Evolutionary conservation across 1,140 invertebrate genomes (phyloP).

Genomic region (Limonius californicus): DNA sequence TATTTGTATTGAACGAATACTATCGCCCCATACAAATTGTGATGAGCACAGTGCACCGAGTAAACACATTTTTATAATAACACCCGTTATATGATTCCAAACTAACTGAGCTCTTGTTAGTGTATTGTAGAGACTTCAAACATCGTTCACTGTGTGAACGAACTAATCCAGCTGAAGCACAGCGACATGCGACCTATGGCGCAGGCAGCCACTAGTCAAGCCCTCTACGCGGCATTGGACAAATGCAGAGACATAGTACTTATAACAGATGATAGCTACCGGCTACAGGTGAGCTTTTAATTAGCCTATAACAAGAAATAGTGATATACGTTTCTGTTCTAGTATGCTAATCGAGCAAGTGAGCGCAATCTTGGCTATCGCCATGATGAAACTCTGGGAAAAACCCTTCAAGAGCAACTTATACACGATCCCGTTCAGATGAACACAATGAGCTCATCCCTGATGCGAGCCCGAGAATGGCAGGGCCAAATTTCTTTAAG

Average conservation of each 20-base stretch:
- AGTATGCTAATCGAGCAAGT: conserved; percentile 79
- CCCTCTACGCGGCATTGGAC: conserved; percentile 81
- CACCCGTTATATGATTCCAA: too few relatives aligned
- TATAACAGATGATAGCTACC: conserved; percentile 78
- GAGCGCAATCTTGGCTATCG: conserved; percentile 73
- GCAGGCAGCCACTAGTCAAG: conserved; percentile 66
- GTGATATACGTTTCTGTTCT: conserved; percentile 37
- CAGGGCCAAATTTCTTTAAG: conserved; percentile 79
- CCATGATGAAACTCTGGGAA: conserved; percentile 70
- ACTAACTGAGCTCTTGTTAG: conserved; percentile 47
- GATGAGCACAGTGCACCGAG: too few relatives aligned
- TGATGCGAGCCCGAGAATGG: conserved; percentile 78
- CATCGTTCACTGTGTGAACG: conserved; percentile 65
- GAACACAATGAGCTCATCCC: conserved; percentile 59
- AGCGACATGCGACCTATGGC: conserved; percentile 62
- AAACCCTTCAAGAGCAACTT: conserved; percentile 59
- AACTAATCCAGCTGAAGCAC: conserved; percentile 67
- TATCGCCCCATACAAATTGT: too few relatives aligned
- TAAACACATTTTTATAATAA: too few relatives aligned
- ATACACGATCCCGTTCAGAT: conserved; percentile 58
- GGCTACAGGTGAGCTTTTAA: conserved; percentile 67
- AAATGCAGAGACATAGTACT: conserved; percentile 81
- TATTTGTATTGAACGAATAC: too few relatives aligned
- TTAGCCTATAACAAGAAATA: too few relatives aligned
- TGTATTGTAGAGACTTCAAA: conserved; percentile 68